Base-by-base conservation (phyloP, 2,113 vertebrate genomes). In the Scartelaos histophorus region DNA sequence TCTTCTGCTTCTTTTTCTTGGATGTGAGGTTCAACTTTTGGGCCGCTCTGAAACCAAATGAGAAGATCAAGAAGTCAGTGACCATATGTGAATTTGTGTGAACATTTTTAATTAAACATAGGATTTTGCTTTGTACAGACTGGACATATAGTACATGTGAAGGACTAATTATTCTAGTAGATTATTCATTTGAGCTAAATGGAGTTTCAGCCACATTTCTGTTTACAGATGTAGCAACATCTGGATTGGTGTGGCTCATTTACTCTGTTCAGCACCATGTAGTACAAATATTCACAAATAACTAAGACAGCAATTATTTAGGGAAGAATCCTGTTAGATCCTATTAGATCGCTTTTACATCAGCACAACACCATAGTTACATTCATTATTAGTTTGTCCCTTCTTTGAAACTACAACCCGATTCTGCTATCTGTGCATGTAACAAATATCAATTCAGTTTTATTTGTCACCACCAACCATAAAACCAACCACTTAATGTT, bases 21-120 rank as follows among this genome's bases (percentile, higher is more conserved):
- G 98, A 99, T 1, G 98, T 95, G 43, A 99, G 92, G 78, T 98
- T 99, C 81, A 99, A 82, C 89, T 99, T 99, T 90, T 99, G 97
- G 80, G 97, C 98, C 49, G 98, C 97, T 94, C 98, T 99, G 91
- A 78, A 12, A 64, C 46, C 34, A 66, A 69, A 72, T 29, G 1
- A 66, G 5, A 61, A 25, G 22, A 70, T 19, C 13, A 70, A 68
- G 64, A 2, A 6, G 57, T 34, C 34, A 64, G 17, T 43, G 19
- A n/a, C 19, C 17, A n/a, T 64, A 12, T n/a, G 19, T 4, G 10
- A n/a, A 6, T 43, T 43, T 43, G 7, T 43, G 38, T 43, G 38
- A 43, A 9, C 38, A 43, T 43, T 43, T 38, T 43, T 11, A 43
- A 43, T 10, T 0, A 1, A 43, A 43, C 38, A 16, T 22, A 61